Evolutionary conservation across 2,113 vertebrate genomes (phyloP), one percentile per base, ranked within the genome.

Genomic region (Chlorodrepanis virens): DNA sequence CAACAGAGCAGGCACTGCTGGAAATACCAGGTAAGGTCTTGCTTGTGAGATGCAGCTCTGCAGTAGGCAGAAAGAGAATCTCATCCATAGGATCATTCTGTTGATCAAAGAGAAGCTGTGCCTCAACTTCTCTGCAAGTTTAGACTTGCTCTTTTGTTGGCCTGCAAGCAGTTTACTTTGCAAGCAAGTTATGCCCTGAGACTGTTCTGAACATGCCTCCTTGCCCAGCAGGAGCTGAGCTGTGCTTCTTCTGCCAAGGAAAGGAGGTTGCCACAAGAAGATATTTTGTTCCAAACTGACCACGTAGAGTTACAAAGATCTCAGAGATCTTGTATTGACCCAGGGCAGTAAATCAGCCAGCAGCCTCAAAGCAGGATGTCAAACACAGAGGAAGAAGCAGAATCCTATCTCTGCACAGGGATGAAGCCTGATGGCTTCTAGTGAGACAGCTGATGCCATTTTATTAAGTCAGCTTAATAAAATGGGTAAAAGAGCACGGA

Each of bases 241-340:
- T 4, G 12, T 22, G 65, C 42, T 78, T 49, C n/a, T 50, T 63
- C 72, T 65, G 24, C 57, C 81, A 56, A 71, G 50, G 57, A 49
- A 39, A 18, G 12, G 9, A 47, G 17, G 28, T 19, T 91, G 31
- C 21, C 5, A 6, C 2, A 39, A 88, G 23, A 85, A 29, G n/a
- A 8, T 40, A 56, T 49, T 80, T 59, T 42, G 44, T 40, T 91
- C 65, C 60, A 91, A 77, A 81, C 14, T 4, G 1, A 19, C 45
- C 23, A 82, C 11, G 35, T 33, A 24, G 10, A 63, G 22, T 21
- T 25, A 45, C 2, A 42, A 61, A 53, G 20, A 61, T 21, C 68
- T 81, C 9, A 0, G 19, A 90, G 40, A 37, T 49, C 45, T 42
- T 53, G 25, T 1, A 0, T 0, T 81, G 22, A 47, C 15, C 29